Conservation (phyloP, 2,888 invertebrate genomes). For the Pogonocherus hispidulus region DNA sequence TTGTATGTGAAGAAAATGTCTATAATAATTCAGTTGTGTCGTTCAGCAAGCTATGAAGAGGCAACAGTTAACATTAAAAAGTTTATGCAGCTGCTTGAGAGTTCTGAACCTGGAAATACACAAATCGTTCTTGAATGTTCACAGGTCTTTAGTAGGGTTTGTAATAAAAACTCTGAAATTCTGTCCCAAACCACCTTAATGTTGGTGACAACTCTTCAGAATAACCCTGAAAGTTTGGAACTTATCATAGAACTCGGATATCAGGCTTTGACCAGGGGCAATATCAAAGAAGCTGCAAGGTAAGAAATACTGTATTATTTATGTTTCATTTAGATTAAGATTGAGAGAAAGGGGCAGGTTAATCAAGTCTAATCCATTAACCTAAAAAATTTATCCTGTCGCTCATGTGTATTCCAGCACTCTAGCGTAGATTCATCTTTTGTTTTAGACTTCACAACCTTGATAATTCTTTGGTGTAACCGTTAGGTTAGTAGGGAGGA, state of each 20-base stretch:
- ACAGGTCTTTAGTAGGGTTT: constrained; percentile 80
- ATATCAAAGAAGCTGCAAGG: constrained; percentile 83
- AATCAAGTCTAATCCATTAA: no score
- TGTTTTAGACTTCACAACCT: no score
- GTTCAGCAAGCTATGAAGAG: constrained; percentile 83
- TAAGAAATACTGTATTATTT: constrained; percentile 63
- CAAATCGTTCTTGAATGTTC: constrained; percentile 79
- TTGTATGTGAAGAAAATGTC: constrained; percentile 81
- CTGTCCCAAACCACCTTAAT: constrained; percentile 82
- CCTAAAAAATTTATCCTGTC: no score
- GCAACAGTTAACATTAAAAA: constrained; percentile 79
- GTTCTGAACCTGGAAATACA: constrained; percentile 83
- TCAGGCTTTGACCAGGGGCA: constrained; percentile 81
- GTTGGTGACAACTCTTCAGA: constrained; percentile 84
- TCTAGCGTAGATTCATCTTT: no score
- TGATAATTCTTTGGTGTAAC: no score
- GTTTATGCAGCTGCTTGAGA: constrained; percentile 77
- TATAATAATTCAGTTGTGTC: constrained; percentile 80
- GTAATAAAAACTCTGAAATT: constrained; percentile 76
- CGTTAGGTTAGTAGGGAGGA: no score
- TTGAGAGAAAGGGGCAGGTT: no score
- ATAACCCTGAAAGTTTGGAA: constrained; percentile 78
- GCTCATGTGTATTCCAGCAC: no score
- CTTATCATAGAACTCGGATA: constrained; percentile 87
- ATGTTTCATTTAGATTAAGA: no score